Percentiles rank a stretch among this genome's conserved stretches.
phyloP scores from a whole-genome alignment of 2,113 vertebrate species.

The Speoplatyrhinus poulsoni region DNA sequence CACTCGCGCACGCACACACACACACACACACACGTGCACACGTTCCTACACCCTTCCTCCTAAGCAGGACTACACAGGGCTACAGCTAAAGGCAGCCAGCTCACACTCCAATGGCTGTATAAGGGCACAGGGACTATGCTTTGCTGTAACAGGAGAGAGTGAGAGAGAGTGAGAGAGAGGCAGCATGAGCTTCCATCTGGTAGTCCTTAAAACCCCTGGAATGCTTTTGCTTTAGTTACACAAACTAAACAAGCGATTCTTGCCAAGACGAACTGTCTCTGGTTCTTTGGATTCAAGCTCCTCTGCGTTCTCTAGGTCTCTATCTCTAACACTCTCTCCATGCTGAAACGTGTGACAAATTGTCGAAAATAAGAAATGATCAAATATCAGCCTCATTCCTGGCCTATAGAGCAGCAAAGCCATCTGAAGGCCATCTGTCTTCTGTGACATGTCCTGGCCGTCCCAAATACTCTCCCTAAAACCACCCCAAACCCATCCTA shows the following conservation, averaged over 20 bases:
- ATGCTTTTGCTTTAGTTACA: constrained; percentile 86
- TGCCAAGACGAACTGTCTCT: constrained; percentile 64
- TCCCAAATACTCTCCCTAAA: constrained; percentile 24
- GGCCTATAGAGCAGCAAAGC: constrained; percentile 18
- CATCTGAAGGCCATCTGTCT: constrained; percentile 19
- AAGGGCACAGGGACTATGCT: constrained; percentile 74
- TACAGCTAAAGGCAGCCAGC: constrained; percentile 50
- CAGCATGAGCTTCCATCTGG: constrained; percentile 78
- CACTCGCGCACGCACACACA: constrained; percentile 10
- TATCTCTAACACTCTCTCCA: constrained; percentile 44
- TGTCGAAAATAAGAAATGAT: background rate
- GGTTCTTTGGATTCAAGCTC: constrained; percentile 10
- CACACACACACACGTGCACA: constrained; percentile 9
- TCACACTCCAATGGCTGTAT: constrained; percentile 79
- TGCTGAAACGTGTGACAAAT: constrained; percentile 15
- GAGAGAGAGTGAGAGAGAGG: constrained; percentile 38
- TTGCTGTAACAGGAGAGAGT: constrained; percentile 25
- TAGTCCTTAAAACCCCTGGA: constrained; percentile 85
- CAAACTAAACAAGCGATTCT: constrained; percentile 81
- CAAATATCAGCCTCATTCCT: constrained; percentile 19
- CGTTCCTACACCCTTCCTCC: constrained; percentile 18
- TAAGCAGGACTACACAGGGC: constrained; percentile 32
- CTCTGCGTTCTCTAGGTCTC: constrained; percentile 6
- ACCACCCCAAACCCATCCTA: constrained; percentile 39
- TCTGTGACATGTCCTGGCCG: constrained; percentile 35